A percentile compares a stretch with the other conserved stretches of the same genome.
These are phyloP conservation scores for Leucozona laternaria DNA, from an alignment of 2,888 invertebrate genomes.

Conservation along the genomic window DNA sequence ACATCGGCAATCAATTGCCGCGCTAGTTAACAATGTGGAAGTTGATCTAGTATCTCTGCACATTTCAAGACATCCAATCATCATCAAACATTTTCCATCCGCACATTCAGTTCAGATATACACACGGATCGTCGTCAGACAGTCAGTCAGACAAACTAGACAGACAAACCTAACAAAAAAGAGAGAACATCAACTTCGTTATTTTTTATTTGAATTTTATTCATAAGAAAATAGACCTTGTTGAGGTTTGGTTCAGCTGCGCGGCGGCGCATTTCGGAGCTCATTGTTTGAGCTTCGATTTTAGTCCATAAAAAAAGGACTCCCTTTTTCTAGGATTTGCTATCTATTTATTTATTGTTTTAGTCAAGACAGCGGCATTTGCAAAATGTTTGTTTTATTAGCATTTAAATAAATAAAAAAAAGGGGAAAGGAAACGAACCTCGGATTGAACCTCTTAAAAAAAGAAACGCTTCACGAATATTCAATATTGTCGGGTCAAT, in stretches of 20 bases:
- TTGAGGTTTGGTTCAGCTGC: background rate
- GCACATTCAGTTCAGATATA: constrained; percentile 12
- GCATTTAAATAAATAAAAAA: constrained; percentile 62
- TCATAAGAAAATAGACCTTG: constrained; percentile 49
- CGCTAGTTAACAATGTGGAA: constrained; percentile 75
- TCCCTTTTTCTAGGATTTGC: constrained; percentile 35
- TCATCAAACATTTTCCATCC: constrained; percentile 73
- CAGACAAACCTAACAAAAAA: background rate
- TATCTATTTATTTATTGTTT: constrained; percentile 65
- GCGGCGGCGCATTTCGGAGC: background rate
- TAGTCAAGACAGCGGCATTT: constrained; percentile 47
- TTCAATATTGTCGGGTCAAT: constrained; percentile 73
- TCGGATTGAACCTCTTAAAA: background rate
- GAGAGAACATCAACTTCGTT: constrained; percentile 68
- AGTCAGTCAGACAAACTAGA: background rate
- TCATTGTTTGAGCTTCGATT: constrained; percentile 46
- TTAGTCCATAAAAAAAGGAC: constrained; percentile 17
- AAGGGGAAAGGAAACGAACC: constrained; percentile 1
- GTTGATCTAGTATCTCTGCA: constrained; percentile 74
- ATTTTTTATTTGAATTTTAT: constrained; percentile 75
- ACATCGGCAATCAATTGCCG: constrained; percentile 72
- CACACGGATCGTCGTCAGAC: background rate
- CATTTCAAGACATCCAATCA: constrained; percentile 74
- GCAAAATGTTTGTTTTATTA: constrained; percentile 68
- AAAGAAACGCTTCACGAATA: constrained; percentile 65